These are phyloP conservation scores for Tachyglossus aculeatus DNA, from an alignment of 2,797 vertebrate species.

Conservation along the genomic window DNA sequence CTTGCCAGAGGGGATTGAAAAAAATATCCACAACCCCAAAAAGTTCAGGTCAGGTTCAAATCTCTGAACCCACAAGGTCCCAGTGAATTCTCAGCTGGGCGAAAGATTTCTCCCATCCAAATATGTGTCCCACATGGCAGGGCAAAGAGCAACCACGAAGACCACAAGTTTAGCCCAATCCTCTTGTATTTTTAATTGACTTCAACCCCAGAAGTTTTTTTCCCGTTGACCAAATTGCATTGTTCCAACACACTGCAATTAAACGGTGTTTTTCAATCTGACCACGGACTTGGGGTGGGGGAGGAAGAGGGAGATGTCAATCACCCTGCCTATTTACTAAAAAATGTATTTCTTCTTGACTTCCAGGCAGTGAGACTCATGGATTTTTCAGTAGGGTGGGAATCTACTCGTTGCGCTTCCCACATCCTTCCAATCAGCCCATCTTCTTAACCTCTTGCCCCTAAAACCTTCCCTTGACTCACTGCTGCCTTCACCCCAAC, in stretches of 20 bases:
- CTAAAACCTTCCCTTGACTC: too few relatives aligned
- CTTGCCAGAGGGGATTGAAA: slow-evolving; percentile 17
- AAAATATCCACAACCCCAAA: slow-evolving; percentile 13
- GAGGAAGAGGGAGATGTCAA: not conserved
- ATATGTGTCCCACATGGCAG: slow-evolving; percentile 35
- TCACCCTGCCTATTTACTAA: not conserved
- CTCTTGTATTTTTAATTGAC: slow-evolving; percentile 51
- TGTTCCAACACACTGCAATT: slow-evolving; percentile 38
- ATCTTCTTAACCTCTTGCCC: not conserved
- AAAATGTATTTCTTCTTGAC: not conserved
- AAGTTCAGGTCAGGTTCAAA: slow-evolving; percentile 46
- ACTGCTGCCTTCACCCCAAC: too few relatives aligned
- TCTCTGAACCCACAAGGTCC: slow-evolving; percentile 37
- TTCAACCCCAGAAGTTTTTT: not conserved
- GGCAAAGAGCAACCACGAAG: slow-evolving; percentile 18
- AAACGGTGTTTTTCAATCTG: slow-evolving; percentile 31
- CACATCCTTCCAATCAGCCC: not conserved
- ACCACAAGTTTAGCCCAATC: slow-evolving; percentile 35
- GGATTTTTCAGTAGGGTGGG: not conserved
- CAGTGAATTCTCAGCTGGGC: slow-evolving; percentile 31
- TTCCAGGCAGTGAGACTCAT: not conserved
- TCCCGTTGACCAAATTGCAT: slow-evolving; percentile 29
- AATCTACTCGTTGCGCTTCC: not conserved
- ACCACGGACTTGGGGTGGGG: not conserved
- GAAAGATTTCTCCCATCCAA: slow-evolving; percentile 33